Conservation (phyloP, 2,797 vertebrate species). For the Naso thynnoides region DNA sequence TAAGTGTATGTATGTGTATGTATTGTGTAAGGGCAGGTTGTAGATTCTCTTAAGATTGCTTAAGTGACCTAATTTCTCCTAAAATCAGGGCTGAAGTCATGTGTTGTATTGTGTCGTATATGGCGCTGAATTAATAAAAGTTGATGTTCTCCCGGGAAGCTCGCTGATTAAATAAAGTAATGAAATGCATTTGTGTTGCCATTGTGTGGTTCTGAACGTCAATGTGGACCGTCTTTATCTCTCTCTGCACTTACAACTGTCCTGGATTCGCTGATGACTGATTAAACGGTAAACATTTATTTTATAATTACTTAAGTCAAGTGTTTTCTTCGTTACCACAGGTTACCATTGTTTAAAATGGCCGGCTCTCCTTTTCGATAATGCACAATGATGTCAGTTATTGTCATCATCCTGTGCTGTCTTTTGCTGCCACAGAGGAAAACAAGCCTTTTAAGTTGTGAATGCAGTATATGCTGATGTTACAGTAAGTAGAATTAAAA, state of each 20-base stretch:
- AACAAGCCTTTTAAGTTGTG: not conserved
- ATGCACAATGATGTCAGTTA: too few species aligned
- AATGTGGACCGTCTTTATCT: not conserved
- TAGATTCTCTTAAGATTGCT: constrained; percentile 20
- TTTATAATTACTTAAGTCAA: too few species aligned
- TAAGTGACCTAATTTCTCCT: constrained; percentile 44
- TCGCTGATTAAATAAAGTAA: constrained; percentile 26
- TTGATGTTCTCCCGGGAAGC: constrained; percentile 13
- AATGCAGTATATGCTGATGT: not conserved
- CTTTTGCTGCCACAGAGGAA: not conserved
- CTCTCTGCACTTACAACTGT: not conserved
- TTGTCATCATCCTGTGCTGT: not conserved
- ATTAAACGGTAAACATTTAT: not conserved
- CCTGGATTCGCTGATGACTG: not conserved
- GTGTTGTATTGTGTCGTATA: not conserved
- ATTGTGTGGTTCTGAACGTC: constrained; percentile 16
- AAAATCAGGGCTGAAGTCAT: constrained; percentile 1
- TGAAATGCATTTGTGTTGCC: constrained; percentile 13
- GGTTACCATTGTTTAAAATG: not conserved
- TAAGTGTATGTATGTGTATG: constrained; percentile 7
- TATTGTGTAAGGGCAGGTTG: constrained; percentile 10
- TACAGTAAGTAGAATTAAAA: constrained; percentile 1
- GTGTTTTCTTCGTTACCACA: not conserved
- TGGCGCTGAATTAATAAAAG: constrained; percentile 6
- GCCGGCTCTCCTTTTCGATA: not conserved